Conservation (phyloP, 2,797 vertebrate species). For the Huso huso region DNA sequence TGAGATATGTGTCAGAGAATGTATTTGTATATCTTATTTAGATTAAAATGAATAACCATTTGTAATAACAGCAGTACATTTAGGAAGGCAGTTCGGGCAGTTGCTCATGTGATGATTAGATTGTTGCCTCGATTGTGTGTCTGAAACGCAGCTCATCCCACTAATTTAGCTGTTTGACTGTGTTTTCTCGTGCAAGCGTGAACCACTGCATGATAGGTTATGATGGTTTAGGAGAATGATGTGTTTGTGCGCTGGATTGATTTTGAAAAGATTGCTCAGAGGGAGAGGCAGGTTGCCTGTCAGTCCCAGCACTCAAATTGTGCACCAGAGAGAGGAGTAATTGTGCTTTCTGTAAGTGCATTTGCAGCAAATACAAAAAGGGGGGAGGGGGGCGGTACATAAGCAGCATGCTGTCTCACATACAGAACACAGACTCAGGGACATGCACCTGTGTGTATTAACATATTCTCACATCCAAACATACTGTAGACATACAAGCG, state of each 20-base stretch:
- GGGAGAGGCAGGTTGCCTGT: conserved; percentile 50
- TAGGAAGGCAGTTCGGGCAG: no score
- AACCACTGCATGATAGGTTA: conserved; percentile 41
- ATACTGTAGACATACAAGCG: no score
- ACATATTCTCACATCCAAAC: no score
- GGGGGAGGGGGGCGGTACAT: neutral
- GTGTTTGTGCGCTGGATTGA: conserved; percentile 61
- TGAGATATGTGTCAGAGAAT: neutral
- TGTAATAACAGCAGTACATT: neutral
- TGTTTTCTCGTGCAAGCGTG: conserved; percentile 43
- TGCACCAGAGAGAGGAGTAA: conserved; percentile 41
- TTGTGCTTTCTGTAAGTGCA: conserved; percentile 33
- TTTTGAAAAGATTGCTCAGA: conserved; percentile 61
- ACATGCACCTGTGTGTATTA: no score
- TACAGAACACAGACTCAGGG: neutral
- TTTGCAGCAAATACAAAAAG: conserved; percentile 30
- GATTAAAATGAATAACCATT: neutral
- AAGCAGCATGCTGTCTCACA: neutral
- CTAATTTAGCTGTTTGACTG: conserved; percentile 59
- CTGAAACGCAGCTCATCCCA: conserved; percentile 11
- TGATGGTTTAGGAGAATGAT: conserved; percentile 41
- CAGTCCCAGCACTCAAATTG: conserved; percentile 41
- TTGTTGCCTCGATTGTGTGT: no score
- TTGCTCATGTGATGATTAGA: no score
- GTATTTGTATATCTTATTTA: neutral